Evolutionary conservation across 2,113 vertebrate species (phyloP).

Genomic region (Neolamprologus caudopunctatus): DNA sequence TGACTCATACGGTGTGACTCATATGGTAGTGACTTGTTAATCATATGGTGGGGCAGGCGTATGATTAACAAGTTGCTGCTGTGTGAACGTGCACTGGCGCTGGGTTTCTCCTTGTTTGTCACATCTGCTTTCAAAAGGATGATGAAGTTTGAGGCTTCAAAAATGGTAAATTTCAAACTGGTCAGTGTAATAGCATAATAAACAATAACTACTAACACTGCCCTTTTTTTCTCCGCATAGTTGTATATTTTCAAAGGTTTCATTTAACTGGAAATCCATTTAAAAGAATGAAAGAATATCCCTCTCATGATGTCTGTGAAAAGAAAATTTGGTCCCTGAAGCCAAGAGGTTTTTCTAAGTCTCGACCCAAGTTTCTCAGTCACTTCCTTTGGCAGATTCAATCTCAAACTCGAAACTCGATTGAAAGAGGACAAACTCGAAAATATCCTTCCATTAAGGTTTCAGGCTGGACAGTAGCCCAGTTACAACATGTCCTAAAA

Average conservation of each 20-base stretch:
- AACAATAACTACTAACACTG: not conserved
- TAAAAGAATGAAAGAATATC: not conserved
- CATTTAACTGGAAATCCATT: not conserved
- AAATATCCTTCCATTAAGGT: not conserved
- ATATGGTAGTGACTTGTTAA: not conserved
- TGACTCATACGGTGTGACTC: not conserved
- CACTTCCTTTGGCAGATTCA: not conserved
- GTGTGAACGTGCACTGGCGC: not conserved
- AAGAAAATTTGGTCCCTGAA: not conserved
- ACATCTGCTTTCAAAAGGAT: not conserved
- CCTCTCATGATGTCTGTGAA: not conserved
- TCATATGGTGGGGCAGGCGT: not conserved
- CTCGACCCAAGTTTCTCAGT: not conserved
- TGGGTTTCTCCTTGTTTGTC: not conserved
- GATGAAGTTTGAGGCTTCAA: not conserved
- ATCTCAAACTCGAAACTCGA: not conserved
- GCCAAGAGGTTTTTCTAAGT: not conserved
- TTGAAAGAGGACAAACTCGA: not conserved
- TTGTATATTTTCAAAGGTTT: not conserved
- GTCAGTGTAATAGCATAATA: not conserved
- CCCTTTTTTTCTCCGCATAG: not conserved
- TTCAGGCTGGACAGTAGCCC: not conserved
- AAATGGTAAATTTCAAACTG: not conserved
- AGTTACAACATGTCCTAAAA: not conserved
- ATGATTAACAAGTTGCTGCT: not conserved